A percentile compares a stretch with the other conserved stretches of the same genome.
Evolutionary conservation across 2,797 vertebrate genomes (phyloP).

Genomic region (Anguilla megastoma): DNA sequence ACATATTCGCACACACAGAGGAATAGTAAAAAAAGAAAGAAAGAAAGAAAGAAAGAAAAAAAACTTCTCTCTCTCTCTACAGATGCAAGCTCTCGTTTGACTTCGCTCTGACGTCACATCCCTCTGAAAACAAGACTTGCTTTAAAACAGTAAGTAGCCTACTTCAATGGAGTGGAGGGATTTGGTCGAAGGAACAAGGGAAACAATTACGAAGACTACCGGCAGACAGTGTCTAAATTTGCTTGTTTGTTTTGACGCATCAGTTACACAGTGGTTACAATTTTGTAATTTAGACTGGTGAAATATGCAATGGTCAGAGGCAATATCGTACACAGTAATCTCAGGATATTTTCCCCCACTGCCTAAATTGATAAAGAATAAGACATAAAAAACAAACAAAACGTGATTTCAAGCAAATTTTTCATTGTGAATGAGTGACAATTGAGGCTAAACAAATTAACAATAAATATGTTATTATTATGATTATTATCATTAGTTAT

Average conservation of each 20-base stretch:
- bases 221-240: conserved; percentile 58
- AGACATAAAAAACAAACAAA: not conserved
- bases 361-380: not conserved
- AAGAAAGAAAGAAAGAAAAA: not conserved
- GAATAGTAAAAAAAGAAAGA: conserved; percentile 9
- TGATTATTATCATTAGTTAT: too few species aligned
- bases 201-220: conserved; percentile 29
- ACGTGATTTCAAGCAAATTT: not conserved
- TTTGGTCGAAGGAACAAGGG: not conserved
- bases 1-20: conserved; percentile 25
- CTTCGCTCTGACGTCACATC: not conserved
- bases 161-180: not conserved
- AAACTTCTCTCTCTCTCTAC: not conserved
- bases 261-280: conserved; percentile 74
- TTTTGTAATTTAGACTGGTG: conserved; percentile 70
- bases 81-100: not conserved
- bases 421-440: not conserved
- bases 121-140: not conserved
- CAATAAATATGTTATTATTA: too few species aligned
- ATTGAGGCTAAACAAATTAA: too few species aligned
- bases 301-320: conserved; percentile 54
- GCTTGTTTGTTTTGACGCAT: conserved; percentile 69
- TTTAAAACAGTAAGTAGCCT: not conserved
- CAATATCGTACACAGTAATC: not conserved
- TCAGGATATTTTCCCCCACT: not conserved